Evolutionary conservation across 2,797 vertebrate genomes (phyloP), one percentile per base, ranked within the genome.

Genomic region (Streptopelia turtur): DNA sequence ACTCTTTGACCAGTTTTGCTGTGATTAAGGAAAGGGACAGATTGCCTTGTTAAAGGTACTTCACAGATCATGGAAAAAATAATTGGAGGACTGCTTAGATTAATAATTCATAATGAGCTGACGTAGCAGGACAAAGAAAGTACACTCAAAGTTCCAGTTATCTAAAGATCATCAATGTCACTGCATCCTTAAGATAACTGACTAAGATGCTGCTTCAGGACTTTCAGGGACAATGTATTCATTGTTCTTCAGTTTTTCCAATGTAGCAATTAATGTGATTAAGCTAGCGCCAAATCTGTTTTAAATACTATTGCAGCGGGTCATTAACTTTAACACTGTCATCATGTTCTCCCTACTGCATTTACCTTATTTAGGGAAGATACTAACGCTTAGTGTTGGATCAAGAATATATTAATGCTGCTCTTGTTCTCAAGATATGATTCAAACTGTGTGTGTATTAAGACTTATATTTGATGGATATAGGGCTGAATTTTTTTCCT

Each of bases 191-290:
- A 94, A 95, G 53, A 35, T 80, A 94, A 86, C 72, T 69, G 66
- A 65, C 39, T 45, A 93, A 93, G 87, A 70, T 90, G 71, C 70
- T 94, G 78, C 35, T 89, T 94, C 93, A 91, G 93, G 85, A 80
- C 72, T 93, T 96, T 83, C 33, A 78, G 94, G 93, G 93, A 87
- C 87, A 91, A 76, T 75, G 39, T 75, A 85, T 87, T 95, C 84
- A 76, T 78, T 96, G 86, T 78, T 97, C 95, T 95, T 69, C 47
- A 52, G 57, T 94, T 91, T 91, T 83, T 91, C 86, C 80, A 95
- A 43, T 76, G 83, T 90, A 89, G 84, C 91, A 96, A 96, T 97
- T 96, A 96, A 94, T 88, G 76, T 93, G 88, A 96, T 97, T 95
- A 95, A 95, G 90, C 60, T 93, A 95, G 84, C 0, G 5, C 90